Conservation (phyloP, 1,140 invertebrate species). For the Ceratina australensis region DNA sequence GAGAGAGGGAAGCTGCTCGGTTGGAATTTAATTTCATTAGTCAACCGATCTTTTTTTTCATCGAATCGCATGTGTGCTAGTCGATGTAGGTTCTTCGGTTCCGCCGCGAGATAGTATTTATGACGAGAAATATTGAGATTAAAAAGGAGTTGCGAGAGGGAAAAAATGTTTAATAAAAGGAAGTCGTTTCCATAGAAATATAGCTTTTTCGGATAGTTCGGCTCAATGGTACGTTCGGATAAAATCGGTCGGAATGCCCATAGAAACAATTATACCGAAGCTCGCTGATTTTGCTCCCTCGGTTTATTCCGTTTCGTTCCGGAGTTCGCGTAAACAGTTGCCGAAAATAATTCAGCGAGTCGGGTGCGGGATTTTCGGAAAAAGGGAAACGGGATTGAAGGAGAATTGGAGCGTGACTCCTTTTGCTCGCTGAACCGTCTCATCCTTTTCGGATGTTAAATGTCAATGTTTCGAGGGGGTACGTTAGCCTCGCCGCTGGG, state of each 20-base stretch:
- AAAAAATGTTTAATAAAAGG: no score
- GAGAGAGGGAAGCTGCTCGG: not conserved
- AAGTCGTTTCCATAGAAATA: no score
- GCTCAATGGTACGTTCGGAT: no score
- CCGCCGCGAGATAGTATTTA: conserved; percentile 47
- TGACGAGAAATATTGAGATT: not conserved
- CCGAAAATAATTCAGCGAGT: not conserved
- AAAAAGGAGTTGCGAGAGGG: no score
- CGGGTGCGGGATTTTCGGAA: not conserved
- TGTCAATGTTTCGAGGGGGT: conserved; percentile 50
- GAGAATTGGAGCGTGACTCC: conserved; percentile 22
- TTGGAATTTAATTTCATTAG: conserved; percentile 69
- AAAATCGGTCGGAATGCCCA: conserved; percentile 9
- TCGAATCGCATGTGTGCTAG: conserved; percentile 61
- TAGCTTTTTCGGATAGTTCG: no score
- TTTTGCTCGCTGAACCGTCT: conserved; percentile 38
- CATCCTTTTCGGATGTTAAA: conserved; percentile 52
- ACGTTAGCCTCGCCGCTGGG: conserved; percentile 45
- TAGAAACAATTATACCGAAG: conserved; percentile 47
- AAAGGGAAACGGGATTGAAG: not conserved
- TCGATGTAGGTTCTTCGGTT: conserved; percentile 43
- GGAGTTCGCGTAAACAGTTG: conserved; percentile 2
- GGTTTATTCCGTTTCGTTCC: conserved; percentile 8
- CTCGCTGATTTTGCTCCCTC: not conserved
- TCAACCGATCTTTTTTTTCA: conserved; percentile 60